Base-by-base conservation (phyloP, 2,888 invertebrate species). In the Patella caerulea region DNA sequence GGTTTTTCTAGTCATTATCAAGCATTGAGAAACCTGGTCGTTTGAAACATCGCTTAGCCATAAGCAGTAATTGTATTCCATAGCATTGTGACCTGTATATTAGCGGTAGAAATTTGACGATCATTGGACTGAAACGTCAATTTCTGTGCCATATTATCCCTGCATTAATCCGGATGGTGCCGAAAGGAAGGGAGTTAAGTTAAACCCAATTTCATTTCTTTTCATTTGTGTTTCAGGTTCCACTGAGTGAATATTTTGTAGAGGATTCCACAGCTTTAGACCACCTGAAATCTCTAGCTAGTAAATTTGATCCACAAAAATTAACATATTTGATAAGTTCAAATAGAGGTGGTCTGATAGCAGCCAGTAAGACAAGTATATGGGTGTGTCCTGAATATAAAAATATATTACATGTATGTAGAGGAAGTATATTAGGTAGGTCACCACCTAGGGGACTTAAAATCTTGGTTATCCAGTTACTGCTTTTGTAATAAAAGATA, bases 381-480 rank as follows among this genome's bases (percentile, higher is more conserved):
- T 90, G 89, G 89, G 82, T 89, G 76, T 88, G 88, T 74, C 87
- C 88, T 3, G 87, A 88, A 9, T 86, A 82, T 75, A 87, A 86
- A 77, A 86, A 88, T 79, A 78, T 84, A 2, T 76, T 91, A 0
- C 85, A 89, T 56, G 86, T 88, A 3, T 91, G 90, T 76, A 78
- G 87, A 65, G 87, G 90, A 24, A 87, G 83, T 79, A 79, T 90
- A 11, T 83, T 87, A 83, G 90, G 90, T 88, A 79, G 72, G 78
- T 45, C 9, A 45, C 7, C 45, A 9, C 45, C 45, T 45, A 3
- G 0, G 14, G 0, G 55, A 34, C 55, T 72, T 65, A 19, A 7
- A 65, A n/a, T 71, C 72, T 29, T 72, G 14, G 17, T 53, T 59
- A 59, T 11, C 17, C 15, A 9, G 15, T 59, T 29, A 59, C 34